Evolutionary conservation across 1,140 invertebrate genomes (phyloP), one percentile per base, ranked within the genome.

Genomic region (Papilio machaon): DNA sequence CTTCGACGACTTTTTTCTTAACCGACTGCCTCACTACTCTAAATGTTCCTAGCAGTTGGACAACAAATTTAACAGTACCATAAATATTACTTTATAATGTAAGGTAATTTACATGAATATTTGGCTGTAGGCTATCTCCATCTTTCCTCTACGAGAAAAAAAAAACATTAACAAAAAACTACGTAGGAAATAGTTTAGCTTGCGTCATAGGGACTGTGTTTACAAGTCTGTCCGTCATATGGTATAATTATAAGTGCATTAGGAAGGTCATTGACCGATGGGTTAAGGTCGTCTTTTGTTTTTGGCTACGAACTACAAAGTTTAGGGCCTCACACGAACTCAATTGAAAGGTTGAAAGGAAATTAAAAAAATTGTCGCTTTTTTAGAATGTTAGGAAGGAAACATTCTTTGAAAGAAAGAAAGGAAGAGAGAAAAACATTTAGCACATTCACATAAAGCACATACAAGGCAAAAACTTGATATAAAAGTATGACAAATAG

Each of bases 171-270:
- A 47, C 17, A 78, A 78, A 76, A 78, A 78, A 78, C 49, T 11
- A 38, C 15, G 76, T 78, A 78, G 54, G 70, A 80, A 86, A 86
- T 85, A 85, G 87, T 81, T 84, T 84, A 81, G 35, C 80, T 89
- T 89, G 88, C 90, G 85, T 89, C 87, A 91, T 83, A 87, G 73
- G 82, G 64, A 82, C 84, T 86, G 82, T 91, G 90, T 92, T 91
- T 91, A 92, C 91, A 88, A 89, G 90, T 87, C 84, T 85, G 82
- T 81, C 83, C 80, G 86, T 87, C 82, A 79, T 85, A 84, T 80
- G 75, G 78, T 91, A 86, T 92, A 92, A 92, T 92, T 92, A 92
- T 92, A 92, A 92, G 89, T 84, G 86, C 90, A 91, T 92, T 92
- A 92, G 90, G 87, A 83, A 85, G 91, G 89, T 91, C 90, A 87